phyloP scores from a whole-genome alignment of 1,140 invertebrate genomes.

The honey bee (Apis mellifera) region Amel_HAv3.1 CM009941.2:3915001-3915500 shows the following conservation, averaged over 20 bases:
- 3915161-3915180: background rate
- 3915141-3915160: too few species aligned
- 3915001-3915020: too few species aligned
- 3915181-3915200: background rate
- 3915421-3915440: background rate
- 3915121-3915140: too few species aligned
- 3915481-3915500: conserved; percentile 8
- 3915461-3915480: background rate
- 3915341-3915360: background rate
- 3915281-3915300: background rate
- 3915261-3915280: background rate
- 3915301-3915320: background rate
- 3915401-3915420: background rate
- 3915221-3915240: background rate
- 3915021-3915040: too few species aligned
- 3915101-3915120: too few species aligned
- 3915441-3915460: background rate
- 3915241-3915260: background rate
- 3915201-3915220: background rate
- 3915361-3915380: background rate
- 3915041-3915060: too few species aligned
- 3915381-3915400: background rate
- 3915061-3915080: too few species aligned
- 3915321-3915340: too few species aligned
- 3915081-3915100: too few species aligned